Conservation (phyloP, 1,140 invertebrate genomes). For the Aphelenchoides besseyi region DNA sequence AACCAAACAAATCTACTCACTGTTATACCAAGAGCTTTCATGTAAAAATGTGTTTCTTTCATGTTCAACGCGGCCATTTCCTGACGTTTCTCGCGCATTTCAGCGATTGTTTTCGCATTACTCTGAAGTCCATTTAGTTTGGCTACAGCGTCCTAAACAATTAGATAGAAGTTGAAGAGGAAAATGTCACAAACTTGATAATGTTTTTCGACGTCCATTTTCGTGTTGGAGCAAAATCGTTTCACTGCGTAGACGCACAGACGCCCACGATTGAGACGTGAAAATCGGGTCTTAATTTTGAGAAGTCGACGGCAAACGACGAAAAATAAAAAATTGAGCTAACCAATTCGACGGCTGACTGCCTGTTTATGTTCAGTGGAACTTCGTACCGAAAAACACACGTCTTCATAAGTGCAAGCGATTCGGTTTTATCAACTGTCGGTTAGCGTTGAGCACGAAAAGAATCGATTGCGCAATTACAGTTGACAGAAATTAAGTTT, state of each 20-base stretch:
- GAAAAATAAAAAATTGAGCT: too few relatives aligned
- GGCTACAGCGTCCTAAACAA: conserved; percentile 13
- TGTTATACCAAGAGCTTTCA: background rate
- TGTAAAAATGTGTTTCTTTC: conserved; percentile 11
- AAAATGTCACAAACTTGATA: conserved; percentile 8
- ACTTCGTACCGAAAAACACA: too few relatives aligned
- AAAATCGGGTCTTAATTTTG: too few relatives aligned
- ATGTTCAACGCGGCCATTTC: conserved; percentile 11
- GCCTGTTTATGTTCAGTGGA: too few relatives aligned
- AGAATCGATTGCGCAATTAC: too few relatives aligned
- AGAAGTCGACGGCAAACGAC: background rate
- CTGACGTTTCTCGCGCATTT: conserved; percentile 11
- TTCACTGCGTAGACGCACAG: too few relatives aligned
- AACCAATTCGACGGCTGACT: too few relatives aligned
- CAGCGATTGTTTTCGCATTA: conserved; percentile 17
- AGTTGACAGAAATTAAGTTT: too few relatives aligned
- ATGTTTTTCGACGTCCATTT: background rate
- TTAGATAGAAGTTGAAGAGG: conserved; percentile 1
- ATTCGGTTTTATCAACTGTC: too few relatives aligned
- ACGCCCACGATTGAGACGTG: too few relatives aligned
- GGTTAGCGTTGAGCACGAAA: too few relatives aligned
- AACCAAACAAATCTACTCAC: background rate
- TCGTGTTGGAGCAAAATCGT: background rate
- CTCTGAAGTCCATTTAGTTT: conserved; percentile 17
- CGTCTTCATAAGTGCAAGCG: too few relatives aligned